Base-by-base conservation (phyloP, 2,797 vertebrate species). In the Alfaro cultratus region DNA sequence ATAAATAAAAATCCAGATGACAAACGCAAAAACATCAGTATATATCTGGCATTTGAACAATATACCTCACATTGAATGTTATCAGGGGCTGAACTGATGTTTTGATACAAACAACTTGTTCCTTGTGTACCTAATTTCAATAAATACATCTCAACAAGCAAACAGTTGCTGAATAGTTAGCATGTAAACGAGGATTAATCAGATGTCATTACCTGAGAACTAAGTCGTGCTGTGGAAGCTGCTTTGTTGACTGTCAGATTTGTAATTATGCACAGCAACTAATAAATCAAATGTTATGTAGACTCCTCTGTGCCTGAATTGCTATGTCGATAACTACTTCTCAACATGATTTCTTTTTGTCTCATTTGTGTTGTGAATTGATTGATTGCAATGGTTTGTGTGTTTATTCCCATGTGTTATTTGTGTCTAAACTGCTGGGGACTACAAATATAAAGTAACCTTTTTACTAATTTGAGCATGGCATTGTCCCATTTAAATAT, bases 241-340 rank as follows among this genome's bases (percentile, higher is more conserved):
- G 21, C 5, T 2, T 31, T 70, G 36, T 45, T 47, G 45, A 21
- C 39, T 34, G 51, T 21, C 70, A 57, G 23, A 46, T 70, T 46
- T 68, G 53, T 39, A 39, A 45, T 39, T 45, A 46, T 45, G 3
- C 34, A 41, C 41, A 74, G 23, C 2, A 29, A 70, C 23, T 36
- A 46, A 47, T 47, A 55, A 68, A 68, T 57, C 2, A 55, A 55
- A 34, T 71, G 18, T 26, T 62, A 73, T 46, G 29, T n/a, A 36
- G 41, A 76, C 26, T 71, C 57, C 6, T 75, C 8, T 76, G 67
- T 80, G 26, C 34, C 51, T 36, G 31, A 76, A 76, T 29, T n/a
- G 49, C 64, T 77, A 34, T 51, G 46, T 29, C 21, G 2, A 74
- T 64, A 46, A 13, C 2, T 13, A 3, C 5, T 34, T 45, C 21